Conservation (phyloP, 2,888 invertebrate genomes). For the Timema podura region DNA sequence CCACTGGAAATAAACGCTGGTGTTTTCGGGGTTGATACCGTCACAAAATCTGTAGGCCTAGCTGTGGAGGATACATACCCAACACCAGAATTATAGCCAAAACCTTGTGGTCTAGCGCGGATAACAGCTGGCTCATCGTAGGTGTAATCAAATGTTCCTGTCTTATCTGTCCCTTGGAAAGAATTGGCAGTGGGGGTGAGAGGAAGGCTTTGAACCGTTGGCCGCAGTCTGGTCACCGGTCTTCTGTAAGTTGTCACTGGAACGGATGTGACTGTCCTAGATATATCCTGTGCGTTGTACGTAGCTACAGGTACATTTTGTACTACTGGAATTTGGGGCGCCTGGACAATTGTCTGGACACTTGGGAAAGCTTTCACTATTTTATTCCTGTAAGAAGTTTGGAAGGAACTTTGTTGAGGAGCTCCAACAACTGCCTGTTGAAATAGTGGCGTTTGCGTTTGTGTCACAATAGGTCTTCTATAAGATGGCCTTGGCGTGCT, state of each 20-base stretch:
- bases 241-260: conserved; percentile 16
- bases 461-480: not conserved
- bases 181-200: not conserved
- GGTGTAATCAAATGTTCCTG: too few species aligned
- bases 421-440: not conserved
- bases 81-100: not conserved
- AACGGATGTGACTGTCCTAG: not conserved
- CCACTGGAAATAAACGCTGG: not conserved
- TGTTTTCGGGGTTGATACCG: not conserved
- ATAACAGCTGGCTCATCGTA: too few species aligned
- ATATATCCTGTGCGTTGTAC: conserved; percentile 3
- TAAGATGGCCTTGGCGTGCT: conserved; percentile 10
- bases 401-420: not conserved
- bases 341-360: not conserved
- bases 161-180: too few species aligned
- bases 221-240: conserved; percentile 7
- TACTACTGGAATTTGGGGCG: not conserved
- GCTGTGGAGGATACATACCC: not conserved
- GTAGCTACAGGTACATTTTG: conserved; percentile 7
- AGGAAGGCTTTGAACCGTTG: not conserved
- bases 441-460: not conserved
- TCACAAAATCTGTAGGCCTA: too few species aligned
- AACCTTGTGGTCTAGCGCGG: too few species aligned
- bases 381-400: conserved; percentile 12
- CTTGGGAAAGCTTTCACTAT: conserved; percentile 6